Conservation (phyloP, 1,140 invertebrate species). For the Listronotus bonariensis region DNA sequence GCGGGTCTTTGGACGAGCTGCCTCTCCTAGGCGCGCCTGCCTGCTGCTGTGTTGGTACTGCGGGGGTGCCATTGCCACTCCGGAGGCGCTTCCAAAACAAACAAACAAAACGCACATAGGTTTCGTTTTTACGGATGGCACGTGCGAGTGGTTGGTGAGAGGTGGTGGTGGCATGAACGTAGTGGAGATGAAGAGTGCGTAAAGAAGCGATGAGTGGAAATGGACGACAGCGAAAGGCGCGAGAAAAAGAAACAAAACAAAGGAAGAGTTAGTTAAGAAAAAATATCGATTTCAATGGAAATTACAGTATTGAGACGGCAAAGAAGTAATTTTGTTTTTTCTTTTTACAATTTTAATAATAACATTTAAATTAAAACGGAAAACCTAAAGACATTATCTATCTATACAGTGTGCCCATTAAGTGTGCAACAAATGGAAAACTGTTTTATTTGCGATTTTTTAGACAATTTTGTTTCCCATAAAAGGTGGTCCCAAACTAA, state of each 20-base stretch:
- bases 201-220: conserved; percentile 10
- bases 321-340: too few relatives aligned
- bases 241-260: conserved; percentile 30
- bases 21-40: conserved; percentile 51
- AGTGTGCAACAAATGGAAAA: too few relatives aligned
- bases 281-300: too few relatives aligned
- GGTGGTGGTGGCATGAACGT: background rate
- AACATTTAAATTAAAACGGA: too few relatives aligned
- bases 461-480: too few relatives aligned
- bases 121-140: conserved; percentile 37
- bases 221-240: conserved; percentile 20
- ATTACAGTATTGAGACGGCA: too few relatives aligned
- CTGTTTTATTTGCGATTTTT: too few relatives aligned
- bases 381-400: too few relatives aligned
- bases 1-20: conserved; percentile 53
- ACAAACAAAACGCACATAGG: conserved; percentile 54
- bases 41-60: conserved; percentile 39
- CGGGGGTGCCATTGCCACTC: conserved; percentile 54
- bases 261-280: conserved; percentile 22
- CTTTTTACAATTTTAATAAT: too few relatives aligned
- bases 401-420: too few relatives aligned
- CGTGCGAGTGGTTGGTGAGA: background rate
- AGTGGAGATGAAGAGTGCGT: background rate
- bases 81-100: conserved; percentile 57
- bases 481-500: too few relatives aligned